Base-by-base conservation (phyloP, 2,113 vertebrate genomes). In the Caracal caracal region DNA sequence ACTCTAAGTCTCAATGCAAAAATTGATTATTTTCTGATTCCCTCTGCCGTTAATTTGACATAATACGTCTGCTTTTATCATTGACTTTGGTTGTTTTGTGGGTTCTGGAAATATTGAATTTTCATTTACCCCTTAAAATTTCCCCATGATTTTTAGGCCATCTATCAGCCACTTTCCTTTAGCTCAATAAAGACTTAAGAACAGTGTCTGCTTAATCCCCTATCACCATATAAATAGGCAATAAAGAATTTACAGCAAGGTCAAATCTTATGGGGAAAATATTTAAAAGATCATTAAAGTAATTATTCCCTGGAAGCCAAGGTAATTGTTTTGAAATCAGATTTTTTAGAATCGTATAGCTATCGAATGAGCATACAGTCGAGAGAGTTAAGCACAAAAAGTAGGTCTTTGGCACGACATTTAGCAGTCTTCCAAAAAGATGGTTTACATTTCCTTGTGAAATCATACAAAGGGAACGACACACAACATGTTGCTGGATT, bases 281-380 rank as follows among this genome's bases (percentile, higher is more conserved):
- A 96, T 97, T 97, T 95, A 97, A 95, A 98, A 94, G 82, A 96
- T 96, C 88, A 94, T 97, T 92, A 97, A 98, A 98, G 68, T 95
- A 97, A 75, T 97, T 97, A 96, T 94, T 84, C 61, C 61, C 97
- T 98, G 11, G 68, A 96, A 98, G 63, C 71, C 71, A 93, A 81
- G 7, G 66, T 71, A 96, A 97, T 96, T 96, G 92, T 97, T 88
- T 96, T 94, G 95, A 97, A 97, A 94, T 96, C 89, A 94, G 92
- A 92, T 95, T 97, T 98, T 65, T 65, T 95, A 93, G 70, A 93
- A 78, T 81, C 53, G 33, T 40, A 30, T 17, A 53, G 20, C 80
- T 93, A 47, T 59, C 5, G 9, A 96, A 66, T 82, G 53, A 97
- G 6, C 63, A 37, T 66, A 78, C 95, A 90, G 33, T 68, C 84